phyloP scores from a whole-genome alignment of 1,140 invertebrate genomes.

The Amphibalanus amphitrite region DNA sequence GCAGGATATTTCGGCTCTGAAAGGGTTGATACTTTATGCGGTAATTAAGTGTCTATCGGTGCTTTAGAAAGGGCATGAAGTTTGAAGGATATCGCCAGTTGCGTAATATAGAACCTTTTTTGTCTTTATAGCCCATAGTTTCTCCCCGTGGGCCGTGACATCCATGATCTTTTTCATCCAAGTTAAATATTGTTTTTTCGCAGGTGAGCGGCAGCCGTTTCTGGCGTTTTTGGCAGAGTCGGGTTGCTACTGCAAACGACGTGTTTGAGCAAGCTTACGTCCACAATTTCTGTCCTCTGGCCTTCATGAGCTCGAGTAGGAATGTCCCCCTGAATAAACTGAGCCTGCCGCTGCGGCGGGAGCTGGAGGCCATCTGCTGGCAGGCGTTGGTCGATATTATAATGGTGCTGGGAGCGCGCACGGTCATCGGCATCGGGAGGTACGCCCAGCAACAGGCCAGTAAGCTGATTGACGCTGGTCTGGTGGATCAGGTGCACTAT shows the following conservation, averaged over 20 bases:
- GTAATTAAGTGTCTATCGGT: not conserved
- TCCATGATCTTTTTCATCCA: not conserved
- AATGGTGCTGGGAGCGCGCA: slow-evolving; percentile 45
- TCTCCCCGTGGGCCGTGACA: not conserved
- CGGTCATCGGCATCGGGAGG: slow-evolving; percentile 58
- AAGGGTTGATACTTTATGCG: not conserved
- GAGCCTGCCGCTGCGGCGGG: slow-evolving; percentile 32
- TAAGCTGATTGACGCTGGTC: slow-evolving; percentile 32
- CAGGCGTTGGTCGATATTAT: slow-evolving; percentile 44
- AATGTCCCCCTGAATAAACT: slow-evolving; percentile 75
- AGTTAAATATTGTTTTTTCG: not conserved
- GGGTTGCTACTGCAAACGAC: slow-evolving; percentile 51
- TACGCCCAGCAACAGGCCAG: slow-evolving; percentile 53
- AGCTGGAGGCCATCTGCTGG: slow-evolving; percentile 43
- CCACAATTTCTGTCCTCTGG: slow-evolving; percentile 75
- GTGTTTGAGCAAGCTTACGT: slow-evolving; percentile 65
- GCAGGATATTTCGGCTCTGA: slow-evolving; percentile 7
- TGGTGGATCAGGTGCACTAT: slow-evolving; percentile 30
- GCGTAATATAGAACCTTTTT: no score
- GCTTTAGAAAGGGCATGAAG: no score
- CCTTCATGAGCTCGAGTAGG: slow-evolving; percentile 54
- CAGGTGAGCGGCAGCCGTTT: slow-evolving; percentile 59
- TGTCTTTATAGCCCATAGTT: not conserved
- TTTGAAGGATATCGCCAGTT: no score
- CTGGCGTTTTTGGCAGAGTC: slow-evolving; percentile 55